Conservation (phyloP, 2,113 vertebrate genomes). For the Anser cygnoides region DNA sequence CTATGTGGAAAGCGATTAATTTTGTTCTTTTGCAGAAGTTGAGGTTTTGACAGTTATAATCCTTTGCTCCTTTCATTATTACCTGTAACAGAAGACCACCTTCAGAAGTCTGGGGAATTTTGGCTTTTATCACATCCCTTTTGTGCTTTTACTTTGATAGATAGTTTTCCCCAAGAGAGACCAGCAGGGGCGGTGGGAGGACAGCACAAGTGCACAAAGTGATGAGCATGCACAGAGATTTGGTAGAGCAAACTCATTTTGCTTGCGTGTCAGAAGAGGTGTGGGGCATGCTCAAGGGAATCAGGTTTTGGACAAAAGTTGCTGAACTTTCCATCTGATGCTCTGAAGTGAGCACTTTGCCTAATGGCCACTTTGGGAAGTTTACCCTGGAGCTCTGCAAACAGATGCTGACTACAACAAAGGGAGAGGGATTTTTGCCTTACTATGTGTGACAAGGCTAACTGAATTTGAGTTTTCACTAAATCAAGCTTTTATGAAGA, state of each 20-base stretch:
- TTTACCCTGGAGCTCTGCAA: neutral
- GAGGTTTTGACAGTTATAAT: neutral
- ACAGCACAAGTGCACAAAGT: neutral
- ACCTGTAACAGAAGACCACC: neutral
- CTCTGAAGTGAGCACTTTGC: neutral
- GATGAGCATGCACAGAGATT: neutral
- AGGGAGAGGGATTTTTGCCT: neutral
- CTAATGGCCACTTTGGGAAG: neutral
- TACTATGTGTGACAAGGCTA: neutral
- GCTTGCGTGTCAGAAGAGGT: neutral
- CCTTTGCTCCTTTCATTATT: neutral
- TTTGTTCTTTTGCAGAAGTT: neutral
- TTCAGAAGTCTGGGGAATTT: neutral
- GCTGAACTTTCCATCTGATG: conserved; percentile 9
- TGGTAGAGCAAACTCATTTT: neutral
- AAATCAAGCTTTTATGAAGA: neutral
- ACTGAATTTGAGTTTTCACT: neutral
- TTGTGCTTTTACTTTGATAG: neutral
- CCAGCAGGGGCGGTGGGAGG: neutral
- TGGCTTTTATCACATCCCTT: neutral
- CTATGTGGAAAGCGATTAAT: neutral
- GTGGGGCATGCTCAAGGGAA: neutral
- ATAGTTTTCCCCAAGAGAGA: neutral
- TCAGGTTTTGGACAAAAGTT: neutral
- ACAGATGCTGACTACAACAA: neutral